Conservation (phyloP, 2,797 vertebrate genomes). For the Pseudochromis fuscus region DNA sequence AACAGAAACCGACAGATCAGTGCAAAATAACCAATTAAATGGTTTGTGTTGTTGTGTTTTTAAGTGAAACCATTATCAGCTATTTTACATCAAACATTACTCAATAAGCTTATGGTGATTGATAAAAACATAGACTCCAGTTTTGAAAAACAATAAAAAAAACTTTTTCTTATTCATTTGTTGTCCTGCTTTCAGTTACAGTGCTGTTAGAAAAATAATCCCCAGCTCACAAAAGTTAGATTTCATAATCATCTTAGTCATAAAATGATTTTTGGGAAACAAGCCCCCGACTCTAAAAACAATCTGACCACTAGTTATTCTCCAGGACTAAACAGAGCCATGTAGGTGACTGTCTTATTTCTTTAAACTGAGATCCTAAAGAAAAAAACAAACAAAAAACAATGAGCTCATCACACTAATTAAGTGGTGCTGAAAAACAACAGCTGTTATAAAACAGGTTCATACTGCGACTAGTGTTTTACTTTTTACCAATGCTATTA, state of each 20-base stretch:
- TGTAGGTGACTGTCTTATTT: background rate
- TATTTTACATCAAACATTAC: background rate
- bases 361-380: background rate
- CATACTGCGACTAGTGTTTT: background rate
- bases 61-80: too few relatives aligned
- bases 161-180: background rate
- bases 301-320: background rate
- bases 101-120: background rate
- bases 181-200: constrained; percentile 2
- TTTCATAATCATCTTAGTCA: background rate
- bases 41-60: background rate
- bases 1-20: background rate
- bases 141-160: background rate
- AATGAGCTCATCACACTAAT: background rate
- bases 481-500: background rate
- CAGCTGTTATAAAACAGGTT: constrained; percentile 18
- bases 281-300: background rate
- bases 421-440: constrained; percentile 30
- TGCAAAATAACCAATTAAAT: background rate
- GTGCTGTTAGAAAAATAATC: background rate
- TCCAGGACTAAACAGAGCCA: background rate
- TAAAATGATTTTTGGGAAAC: background rate
- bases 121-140: background rate
- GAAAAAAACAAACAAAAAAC: background rate
- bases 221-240: constrained; percentile 1